Evolutionary conservation across 1,140 invertebrate genomes (phyloP).

Genomic region (Antheraea pernyi): DNA sequence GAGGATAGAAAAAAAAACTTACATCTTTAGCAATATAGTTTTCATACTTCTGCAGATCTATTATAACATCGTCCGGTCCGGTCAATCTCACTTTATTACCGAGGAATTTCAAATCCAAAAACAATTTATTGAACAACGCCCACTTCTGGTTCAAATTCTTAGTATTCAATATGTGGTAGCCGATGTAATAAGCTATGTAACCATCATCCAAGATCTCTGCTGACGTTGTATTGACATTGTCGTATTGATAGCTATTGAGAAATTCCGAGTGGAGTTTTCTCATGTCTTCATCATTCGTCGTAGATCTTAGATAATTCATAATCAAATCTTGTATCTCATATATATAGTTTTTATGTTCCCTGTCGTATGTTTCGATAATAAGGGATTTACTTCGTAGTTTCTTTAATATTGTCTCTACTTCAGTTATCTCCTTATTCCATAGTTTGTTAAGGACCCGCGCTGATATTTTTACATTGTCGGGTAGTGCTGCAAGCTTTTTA

Average conservation of each 20-base stretch:
- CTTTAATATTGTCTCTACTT: conserved; percentile 59
- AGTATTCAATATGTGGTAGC: conserved; percentile 62
- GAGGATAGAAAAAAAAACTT: conserved; percentile 34
- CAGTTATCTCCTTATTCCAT: conserved; percentile 49
- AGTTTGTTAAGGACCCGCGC: conserved; percentile 55
- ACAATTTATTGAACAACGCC: conserved; percentile 60
- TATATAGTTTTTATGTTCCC: conserved; percentile 55
- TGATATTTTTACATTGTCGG: conserved; percentile 63
- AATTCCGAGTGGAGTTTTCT: conserved; percentile 58
- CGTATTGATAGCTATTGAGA: conserved; percentile 59
- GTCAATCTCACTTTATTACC: conserved; percentile 69
- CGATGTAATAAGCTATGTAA: conserved; percentile 68
- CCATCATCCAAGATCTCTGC: conserved; percentile 63
- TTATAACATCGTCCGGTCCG: conserved; percentile 62
- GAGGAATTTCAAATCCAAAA: conserved; percentile 66
- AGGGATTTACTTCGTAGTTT: conserved; percentile 60
- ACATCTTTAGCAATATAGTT: conserved; percentile 54
- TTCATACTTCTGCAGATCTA: conserved; percentile 67
- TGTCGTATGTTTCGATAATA: conserved; percentile 52
- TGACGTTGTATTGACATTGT: conserved; percentile 33
- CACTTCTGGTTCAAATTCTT: conserved; percentile 52
- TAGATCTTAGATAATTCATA: conserved; percentile 57
- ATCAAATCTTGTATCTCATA: conserved; percentile 70
- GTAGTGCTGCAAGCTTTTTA: conserved; percentile 61
- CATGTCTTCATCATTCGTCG: conserved; percentile 44